Evolutionary conservation across 2,888 invertebrate species (phyloP), one percentile per base, ranked within the genome.

Genomic region (Dusona sp.): DNA sequence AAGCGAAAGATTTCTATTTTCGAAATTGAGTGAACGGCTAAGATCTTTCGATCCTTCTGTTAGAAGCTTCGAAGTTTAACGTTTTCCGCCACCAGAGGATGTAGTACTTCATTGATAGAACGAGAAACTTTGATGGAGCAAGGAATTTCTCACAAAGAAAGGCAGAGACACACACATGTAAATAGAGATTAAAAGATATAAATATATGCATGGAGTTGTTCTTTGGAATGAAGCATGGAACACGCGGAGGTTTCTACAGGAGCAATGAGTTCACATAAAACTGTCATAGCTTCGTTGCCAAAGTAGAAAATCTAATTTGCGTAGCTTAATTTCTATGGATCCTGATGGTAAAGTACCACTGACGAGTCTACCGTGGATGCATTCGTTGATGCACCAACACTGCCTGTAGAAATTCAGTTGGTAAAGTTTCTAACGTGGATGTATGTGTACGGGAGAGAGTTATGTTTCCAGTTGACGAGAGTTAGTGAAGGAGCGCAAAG

Each of bases 251-350:
- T 38, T 51, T 38, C 25, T 16, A 19, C n/a, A 33, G 48, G 33
- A 33, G n/a, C 29, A n/a, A 48, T 77, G 61, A 29, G 42, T 25
- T 61, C 16, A 61, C 33, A 61, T 57, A 77, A 57, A 72, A 78
- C 42, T 61, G 72, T 38, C 42, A 19, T 45, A 51, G 36, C 19
- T 22, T 22, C n/a, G 36, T 36, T 11, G 61, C 54, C 33, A 54
- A 33, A 45, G 91, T 91, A 90, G 92, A 92, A 93, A 93, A 93
- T 93, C 91, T 93, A 93, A 94, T 94, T 93, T 93, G 89, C 92
- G 90, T 92, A 90, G 92, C 92, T 92, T 90, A 91, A 92, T 90
- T 91, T 90, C 88, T 91, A 92, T 3, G 93, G 91, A 90, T 92
- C 91, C 90, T 91, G 89, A 45, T 64, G 51, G 65, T 51, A 90